Evolutionary conservation across 23 tunicate species (phyloP), one percentile per base, ranked within the genome.

Genomic region (Botrylloides violaceus): DNA sequence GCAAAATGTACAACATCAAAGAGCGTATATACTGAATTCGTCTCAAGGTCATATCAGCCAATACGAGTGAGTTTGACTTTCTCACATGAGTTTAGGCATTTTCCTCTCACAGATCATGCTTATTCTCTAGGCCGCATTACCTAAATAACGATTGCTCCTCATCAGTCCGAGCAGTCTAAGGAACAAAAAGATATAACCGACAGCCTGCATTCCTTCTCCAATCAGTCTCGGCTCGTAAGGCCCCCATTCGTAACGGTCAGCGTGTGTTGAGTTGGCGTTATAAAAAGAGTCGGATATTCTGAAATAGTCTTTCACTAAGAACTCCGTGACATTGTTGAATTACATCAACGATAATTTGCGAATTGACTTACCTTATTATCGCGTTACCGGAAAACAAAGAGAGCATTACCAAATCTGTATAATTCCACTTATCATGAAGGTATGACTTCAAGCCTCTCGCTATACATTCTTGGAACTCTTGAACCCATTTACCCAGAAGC

Each of bases 101-200:
- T n/a, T n/a, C n/a, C n/a, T n/a, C n/a, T n/a, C n/a, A n/a, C n/a
- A n/a, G n/a, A n/a, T n/a, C n/a, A n/a, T n/a, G n/a, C n/a, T n/a
- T n/a, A n/a, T n/a, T n/a, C n/a, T n/a, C n/a, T n/a, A n/a, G n/a
- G n/a, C n/a, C n/a, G n/a, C n/a, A 55, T 18, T 43, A 68, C 74
- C 74, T 1, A 88, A 34, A 0, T 32, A 71, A 29, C 72, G 53
- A 43, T 82, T 70, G 22, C 47, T 63, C 65, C 88, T 72, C 32
- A 73, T 57, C 23, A 82, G 19, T 15, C 88, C 76, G 32, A 88
- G 76, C 15, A 82, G 23, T 57, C 86, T 71, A 3, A 88, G 47
- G 31, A 77, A 82, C 22, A 78, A 65, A 32, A 88, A 82, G 2
- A 88, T 70, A 50, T 88, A 88, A 18, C 83, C 96, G 73, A 72